Conservation (phyloP, 2,797 vertebrate species). For the Clarias pachynema region DNA sequence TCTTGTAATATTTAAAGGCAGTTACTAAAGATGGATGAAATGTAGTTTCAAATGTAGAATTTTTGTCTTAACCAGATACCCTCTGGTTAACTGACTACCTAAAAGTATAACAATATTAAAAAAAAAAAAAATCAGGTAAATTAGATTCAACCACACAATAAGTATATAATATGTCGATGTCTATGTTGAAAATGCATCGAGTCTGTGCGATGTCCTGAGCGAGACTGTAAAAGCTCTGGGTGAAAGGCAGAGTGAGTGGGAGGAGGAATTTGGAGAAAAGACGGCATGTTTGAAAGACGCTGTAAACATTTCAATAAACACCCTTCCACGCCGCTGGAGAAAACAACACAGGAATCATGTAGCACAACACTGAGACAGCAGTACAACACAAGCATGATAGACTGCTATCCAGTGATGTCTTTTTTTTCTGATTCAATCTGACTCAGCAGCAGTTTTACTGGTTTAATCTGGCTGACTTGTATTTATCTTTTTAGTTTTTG, state of each 20-base stretch:
- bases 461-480: not conserved
- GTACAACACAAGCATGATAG: not conserved
- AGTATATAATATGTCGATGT: not conserved
- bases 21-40: no score
- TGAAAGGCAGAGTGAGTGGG: conserved; percentile 30
- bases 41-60: no score
- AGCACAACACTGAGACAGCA: conserved; percentile 36
- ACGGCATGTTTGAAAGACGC: conserved; percentile 48
- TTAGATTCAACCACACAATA: not conserved
- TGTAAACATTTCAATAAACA: conserved; percentile 63
- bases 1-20: no score
- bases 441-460: not conserved
- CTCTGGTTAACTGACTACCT: no score
- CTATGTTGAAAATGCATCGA: conserved; percentile 1
- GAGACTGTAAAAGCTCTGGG: conserved; percentile 3
- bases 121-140: not conserved
- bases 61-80: no score
- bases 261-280: conserved; percentile 39
- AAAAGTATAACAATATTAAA: no score
- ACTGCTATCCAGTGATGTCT: conserved; percentile 33
- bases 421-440: not conserved
- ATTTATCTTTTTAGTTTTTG: not conserved
- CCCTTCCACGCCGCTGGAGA: conserved; percentile 31
- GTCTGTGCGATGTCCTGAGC: not conserved
- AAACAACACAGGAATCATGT: conserved; percentile 48